Percentiles rank a stretch among this genome's conserved stretches.
Conservation (phyloP, 1,140 invertebrate genomes). For the Camponotus vicinus region DNA sequence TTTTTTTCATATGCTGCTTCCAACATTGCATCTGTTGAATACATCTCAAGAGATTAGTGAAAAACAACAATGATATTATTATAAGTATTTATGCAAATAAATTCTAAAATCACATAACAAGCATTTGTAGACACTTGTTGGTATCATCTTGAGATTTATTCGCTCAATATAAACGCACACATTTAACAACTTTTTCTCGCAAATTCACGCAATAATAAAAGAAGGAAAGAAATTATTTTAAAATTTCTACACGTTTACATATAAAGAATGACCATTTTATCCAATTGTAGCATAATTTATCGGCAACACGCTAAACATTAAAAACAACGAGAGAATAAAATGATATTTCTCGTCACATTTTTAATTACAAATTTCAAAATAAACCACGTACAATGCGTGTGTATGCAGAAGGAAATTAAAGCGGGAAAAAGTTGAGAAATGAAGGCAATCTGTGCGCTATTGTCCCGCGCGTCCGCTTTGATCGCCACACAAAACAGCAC, state of each 20-base stretch:
- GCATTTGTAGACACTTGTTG: no score
- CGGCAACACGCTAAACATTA: background rate
- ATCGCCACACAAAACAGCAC: conserved; percentile 15
- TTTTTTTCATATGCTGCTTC: background rate
- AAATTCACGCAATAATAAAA: background rate
- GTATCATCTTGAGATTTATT: no score
- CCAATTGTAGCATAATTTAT: conserved; percentile 12
- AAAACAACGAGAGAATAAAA: no score
- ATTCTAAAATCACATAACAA: background rate
- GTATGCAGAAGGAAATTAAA: background rate
- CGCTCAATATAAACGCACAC: background rate
- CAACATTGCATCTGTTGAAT: background rate
- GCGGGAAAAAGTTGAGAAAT: background rate
- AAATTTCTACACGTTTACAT: background rate
- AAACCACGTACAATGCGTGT: background rate
- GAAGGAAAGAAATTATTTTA: background rate
- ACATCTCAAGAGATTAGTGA: background rate
- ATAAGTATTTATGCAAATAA: conserved; percentile 1
- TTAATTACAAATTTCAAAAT: conserved; percentile 6
- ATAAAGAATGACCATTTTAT: background rate
- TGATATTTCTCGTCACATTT: background rate
- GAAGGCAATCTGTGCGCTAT: background rate
- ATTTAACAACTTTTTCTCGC: background rate
- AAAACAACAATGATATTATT: background rate
- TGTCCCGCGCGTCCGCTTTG: background rate